A percentile compares a stretch with the other conserved stretches of the same genome.
Conservation (phyloP, 92 coral and sea anemone genomes). For the Epizoanthus scotinus region DNA sequence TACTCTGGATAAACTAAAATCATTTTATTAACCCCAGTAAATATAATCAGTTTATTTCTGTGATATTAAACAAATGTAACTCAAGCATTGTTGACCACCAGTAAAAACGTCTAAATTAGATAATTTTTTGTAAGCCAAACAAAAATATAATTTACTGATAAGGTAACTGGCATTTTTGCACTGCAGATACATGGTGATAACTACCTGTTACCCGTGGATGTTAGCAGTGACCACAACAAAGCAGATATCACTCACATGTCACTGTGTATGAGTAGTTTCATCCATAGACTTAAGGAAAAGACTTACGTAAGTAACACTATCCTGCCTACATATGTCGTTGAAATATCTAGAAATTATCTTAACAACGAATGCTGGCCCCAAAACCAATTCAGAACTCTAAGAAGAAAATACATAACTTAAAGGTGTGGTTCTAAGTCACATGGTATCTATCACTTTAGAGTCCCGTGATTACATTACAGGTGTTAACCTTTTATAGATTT, state of each 20-base stretch:
- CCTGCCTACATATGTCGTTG: no score
- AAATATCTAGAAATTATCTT: no score
- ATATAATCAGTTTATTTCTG: no score
- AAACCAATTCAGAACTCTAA: no score
- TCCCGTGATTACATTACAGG: no score
- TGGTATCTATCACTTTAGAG: no score
- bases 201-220: constrained; percentile 71
- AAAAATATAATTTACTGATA: background rate
- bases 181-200: constrained; percentile 77
- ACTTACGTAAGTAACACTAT: constrained; percentile 41
- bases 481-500: no score
- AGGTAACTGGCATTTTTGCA: background rate
- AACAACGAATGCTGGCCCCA: no score
- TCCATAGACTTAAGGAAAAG: constrained; percentile 33
- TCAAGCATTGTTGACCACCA: background rate
- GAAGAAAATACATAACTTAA: no score
- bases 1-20: no score
- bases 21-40: background rate
- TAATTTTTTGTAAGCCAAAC: background rate
- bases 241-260: constrained; percentile 70
- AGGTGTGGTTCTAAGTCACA: no score
- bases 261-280: constrained; percentile 58
- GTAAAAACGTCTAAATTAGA: no score
- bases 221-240: constrained; percentile 36
- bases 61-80: background rate